Base-by-base conservation (phyloP, 2,888 invertebrate genomes). In the Epirrhoe alternata region DNA sequence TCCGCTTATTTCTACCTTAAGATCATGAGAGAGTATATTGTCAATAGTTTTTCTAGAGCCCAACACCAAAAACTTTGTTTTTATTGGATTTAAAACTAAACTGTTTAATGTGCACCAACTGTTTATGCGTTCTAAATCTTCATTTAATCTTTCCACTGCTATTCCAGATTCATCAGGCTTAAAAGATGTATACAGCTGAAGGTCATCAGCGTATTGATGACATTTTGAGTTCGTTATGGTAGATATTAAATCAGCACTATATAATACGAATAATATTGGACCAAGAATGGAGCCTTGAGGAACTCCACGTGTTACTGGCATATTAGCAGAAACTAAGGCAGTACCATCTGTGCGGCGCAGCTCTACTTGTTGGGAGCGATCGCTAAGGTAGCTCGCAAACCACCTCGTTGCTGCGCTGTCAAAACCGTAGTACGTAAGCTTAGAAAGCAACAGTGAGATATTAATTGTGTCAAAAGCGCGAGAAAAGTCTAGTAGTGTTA, bases 401-500 rank as follows among this genome's bases (percentile, higher is more conserved):
- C 45, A 60, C 14, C 8, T 14, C 10, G 24, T 30, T 12, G 31
- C 14, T 6, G 30, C 10, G 8, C 1, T 16, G 16, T 38, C 52
- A 30, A 59, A 59, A 1, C 59, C 59, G 16, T 57, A 57, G 14
- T 42, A 51, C 0, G 35, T 1, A 0, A 59, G 30, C n/a, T 59
- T 59, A 5, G 59, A 38, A n/a, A 58, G n/a, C 6, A 57, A 16
- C 7, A 58, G 58, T 0, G 58, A n/a, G 2, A 16, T 58, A 17
- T 35, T 58, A n/a, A 58, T 58, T 0, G 33, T 49, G 6, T 58
- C 58, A 12, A 58, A 58, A 0, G 58, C 58, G 0, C 58, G 58
- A 0, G 73, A 72, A 42, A 62, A 74, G 50, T 74, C 74, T 0
- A 74, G 55, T 10, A 76, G 12, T 0, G 62, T 59, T 1, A 75